phyloP scores from a whole-genome alignment of 2,113 vertebrate species.

The Chaetura pelagica region DNA sequence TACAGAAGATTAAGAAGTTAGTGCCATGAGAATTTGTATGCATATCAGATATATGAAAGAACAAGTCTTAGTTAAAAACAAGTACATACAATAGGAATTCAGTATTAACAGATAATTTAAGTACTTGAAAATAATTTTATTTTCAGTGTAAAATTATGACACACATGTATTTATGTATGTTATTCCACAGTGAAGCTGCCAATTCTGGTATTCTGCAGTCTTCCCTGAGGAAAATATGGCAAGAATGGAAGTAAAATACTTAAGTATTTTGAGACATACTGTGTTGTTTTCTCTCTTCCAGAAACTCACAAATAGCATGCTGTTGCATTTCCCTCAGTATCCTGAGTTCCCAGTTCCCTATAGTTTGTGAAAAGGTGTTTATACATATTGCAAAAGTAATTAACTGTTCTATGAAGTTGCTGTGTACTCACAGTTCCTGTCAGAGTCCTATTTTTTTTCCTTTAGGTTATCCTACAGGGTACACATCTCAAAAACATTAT shows the following conservation, averaged over 20 bases:
- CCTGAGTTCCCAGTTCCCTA: background rate
- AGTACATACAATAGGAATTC: background rate
- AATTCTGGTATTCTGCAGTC: background rate
- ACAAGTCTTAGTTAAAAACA: background rate
- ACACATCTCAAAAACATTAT: background rate
- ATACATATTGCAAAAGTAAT: background rate
- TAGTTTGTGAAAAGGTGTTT: background rate
- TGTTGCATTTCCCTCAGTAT: background rate
- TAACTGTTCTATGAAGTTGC: fast-evolving
- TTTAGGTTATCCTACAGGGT: background rate
- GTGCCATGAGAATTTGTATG: background rate
- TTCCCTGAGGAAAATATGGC: background rate
- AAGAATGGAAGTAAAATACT: background rate
- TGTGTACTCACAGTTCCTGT: background rate
- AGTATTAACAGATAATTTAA: background rate
- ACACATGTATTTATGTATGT: background rate
- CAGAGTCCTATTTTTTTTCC: background rate
- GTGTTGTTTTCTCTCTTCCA: background rate
- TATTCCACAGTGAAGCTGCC: background rate
- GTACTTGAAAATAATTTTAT: background rate
- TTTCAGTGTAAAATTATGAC: background rate
- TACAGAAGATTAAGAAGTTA: background rate
- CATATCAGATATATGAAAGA: background rate
- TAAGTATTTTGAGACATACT: background rate
- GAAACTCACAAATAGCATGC: background rate